Conservation (phyloP, 2,113 vertebrate genomes). For the Mixornis gularis region DNA sequence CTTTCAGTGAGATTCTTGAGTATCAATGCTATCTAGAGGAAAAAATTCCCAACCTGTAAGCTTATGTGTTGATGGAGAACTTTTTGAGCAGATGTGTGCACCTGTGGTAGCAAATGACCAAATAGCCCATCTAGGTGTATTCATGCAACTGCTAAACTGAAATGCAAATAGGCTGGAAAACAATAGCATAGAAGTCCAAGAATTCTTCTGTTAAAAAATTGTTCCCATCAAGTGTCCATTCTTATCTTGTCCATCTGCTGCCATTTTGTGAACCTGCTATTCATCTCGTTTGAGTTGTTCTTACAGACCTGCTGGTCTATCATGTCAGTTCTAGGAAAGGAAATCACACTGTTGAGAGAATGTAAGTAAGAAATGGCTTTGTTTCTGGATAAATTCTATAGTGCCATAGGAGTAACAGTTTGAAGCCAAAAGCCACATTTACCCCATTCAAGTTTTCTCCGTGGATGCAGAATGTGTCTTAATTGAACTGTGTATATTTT, state of each 20-base stretch:
- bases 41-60: not conserved
- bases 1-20: not conserved
- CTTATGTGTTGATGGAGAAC: not conserved
- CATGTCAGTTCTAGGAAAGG: not conserved
- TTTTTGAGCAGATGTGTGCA: not conserved
- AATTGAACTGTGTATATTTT: not conserved
- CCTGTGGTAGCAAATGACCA: not conserved
- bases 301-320: not conserved
- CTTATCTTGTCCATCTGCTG: not conserved
- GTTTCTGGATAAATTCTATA: not conserved
- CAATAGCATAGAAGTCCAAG: accelerated
- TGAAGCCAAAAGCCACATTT: not conserved
- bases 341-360: not conserved
- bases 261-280: not conserved
- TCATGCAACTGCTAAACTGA: not conserved
- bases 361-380: not conserved
- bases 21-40: not conserved
- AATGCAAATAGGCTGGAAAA: not conserved
- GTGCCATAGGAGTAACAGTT: not conserved
- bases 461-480: not conserved
- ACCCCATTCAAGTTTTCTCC: not conserved
- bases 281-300: not conserved
- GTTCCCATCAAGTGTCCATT: not conserved
- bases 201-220: not conserved
- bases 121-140: not conserved